A percentile compares a stretch with the other conserved stretches of the same genome.
phyloP scores from a whole-genome alignment of 2,797 vertebrate species.

The Uromys caudimaculatus region DNA sequence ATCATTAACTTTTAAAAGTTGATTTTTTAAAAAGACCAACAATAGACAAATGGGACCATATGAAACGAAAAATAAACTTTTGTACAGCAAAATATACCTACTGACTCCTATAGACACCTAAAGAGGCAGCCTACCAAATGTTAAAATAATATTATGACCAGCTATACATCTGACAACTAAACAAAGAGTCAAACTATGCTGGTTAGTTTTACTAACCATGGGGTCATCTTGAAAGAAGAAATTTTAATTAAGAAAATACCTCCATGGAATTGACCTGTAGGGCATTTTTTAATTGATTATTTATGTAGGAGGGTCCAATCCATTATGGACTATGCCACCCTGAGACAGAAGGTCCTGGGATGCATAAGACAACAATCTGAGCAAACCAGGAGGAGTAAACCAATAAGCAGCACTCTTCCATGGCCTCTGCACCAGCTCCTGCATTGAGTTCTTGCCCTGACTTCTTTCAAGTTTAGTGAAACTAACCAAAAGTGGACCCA shows the following conservation, averaged over 20 bases:
- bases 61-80: background rate
- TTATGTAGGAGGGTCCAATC: background rate
- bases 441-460: background rate
- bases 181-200: background rate
- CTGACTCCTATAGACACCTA: background rate
- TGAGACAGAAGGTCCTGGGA: background rate
- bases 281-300: background rate
- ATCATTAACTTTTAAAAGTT: background rate
- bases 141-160: background rate
- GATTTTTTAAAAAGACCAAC: background rate
- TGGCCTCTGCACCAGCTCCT: background rate
- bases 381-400: background rate
- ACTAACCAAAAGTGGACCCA: background rate
- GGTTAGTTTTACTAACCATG: background rate
- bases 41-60: background rate
- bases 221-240: background rate
- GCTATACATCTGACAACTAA: background rate
- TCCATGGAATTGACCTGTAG: background rate
- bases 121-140: background rate
- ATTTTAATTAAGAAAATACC: background rate
- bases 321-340: background rate
- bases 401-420: background rate
- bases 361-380: background rate
- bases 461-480: background rate
- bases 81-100: background rate